These are phyloP conservation scores for Rotaria macrura DNA, from an alignment of 2,888 invertebrate genomes.

Conservation along the genomic window DNA sequence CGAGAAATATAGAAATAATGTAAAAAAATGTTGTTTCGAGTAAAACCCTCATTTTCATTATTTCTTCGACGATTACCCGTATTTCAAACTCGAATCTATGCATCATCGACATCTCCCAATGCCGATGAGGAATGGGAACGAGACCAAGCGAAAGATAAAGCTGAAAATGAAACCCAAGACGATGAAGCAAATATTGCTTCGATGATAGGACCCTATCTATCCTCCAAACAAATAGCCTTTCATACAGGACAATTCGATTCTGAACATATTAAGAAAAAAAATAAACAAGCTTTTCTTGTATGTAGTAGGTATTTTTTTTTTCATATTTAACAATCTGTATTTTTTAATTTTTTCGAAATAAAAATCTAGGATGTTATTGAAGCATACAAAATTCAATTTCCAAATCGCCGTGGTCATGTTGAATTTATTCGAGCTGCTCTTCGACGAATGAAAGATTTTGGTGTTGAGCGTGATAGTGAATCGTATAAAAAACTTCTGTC, in stretches of 20 bases:
- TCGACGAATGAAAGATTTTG: constrained; percentile 74
- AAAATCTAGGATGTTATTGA: constrained; percentile 18
- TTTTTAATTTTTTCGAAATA: too few relatives aligned
- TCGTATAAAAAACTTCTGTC: constrained; percentile 58
- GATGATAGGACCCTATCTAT: constrained; percentile 4
- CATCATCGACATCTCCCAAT: not conserved
- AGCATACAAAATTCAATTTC: constrained; percentile 18
- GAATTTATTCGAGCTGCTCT: constrained; percentile 85
- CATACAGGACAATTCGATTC: not conserved
- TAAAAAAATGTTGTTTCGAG: not conserved
- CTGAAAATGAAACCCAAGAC: not conserved
- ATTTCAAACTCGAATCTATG: not conserved
- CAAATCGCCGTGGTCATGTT: constrained; percentile 68
- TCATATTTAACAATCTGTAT: too few relatives aligned
- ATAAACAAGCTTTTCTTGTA: constrained; percentile 21
- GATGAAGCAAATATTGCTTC: not conserved
- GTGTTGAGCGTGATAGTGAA: constrained; percentile 63
- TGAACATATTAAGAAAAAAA: not conserved
- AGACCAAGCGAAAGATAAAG: not conserved
- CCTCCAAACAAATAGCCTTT: not conserved
- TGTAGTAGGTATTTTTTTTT: too few relatives aligned
- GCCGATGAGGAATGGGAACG: not conserved
- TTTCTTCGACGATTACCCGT: not conserved
- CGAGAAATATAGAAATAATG: not conserved
- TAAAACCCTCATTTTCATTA: not conserved